Conservation (phyloP, 2,797 vertebrate species). For the Pseudopleuronectes americanus region DNA sequence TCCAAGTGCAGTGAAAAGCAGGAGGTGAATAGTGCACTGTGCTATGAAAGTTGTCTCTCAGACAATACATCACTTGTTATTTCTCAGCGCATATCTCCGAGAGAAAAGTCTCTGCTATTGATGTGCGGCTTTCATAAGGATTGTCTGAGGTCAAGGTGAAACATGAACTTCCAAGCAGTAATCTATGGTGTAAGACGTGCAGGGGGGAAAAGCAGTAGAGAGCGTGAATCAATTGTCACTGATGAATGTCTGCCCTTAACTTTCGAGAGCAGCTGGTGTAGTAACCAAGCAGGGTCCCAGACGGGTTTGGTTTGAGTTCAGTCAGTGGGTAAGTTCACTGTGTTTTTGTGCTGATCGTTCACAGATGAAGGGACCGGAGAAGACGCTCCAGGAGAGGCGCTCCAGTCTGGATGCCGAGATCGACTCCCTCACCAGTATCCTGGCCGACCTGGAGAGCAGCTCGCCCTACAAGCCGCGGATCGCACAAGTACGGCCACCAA, state of each 20-base stretch:
- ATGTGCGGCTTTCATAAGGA: conserved; percentile 65
- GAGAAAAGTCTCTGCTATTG: conserved; percentile 57
- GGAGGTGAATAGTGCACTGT: conserved; percentile 67
- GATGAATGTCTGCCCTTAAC: no score
- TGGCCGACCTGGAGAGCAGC: conserved; percentile 96
- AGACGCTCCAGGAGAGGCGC: conserved; percentile 93
- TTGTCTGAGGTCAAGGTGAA: conserved; percentile 70
- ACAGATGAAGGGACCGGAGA: conserved; percentile 90
- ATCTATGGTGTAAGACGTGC: conserved; percentile 45
- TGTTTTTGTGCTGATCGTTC: conserved; percentile 26
- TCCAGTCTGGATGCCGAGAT: conserved; percentile 98
- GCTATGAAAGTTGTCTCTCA: conserved; percentile 58
- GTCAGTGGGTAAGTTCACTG: not conserved
- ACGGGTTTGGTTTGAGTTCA: not conserved
- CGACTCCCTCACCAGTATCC: conserved; percentile 96
- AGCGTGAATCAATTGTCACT: no score
- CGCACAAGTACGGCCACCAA: conserved; percentile 77
- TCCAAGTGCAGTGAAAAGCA: conserved; percentile 54
- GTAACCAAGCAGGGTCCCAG: no score
- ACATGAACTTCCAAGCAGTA: conserved; percentile 48
- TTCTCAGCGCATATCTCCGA: conserved; percentile 37
- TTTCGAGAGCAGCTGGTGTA: no score
- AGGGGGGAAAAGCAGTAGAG: no score
- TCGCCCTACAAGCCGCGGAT: conserved; percentile 93
- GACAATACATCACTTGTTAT: conserved; percentile 57